Percentiles rank a stretch among this genome's conserved stretches.
phyloP scores from a whole-genome alignment of 2,888 invertebrate species.

The Sarcophaga carnaria region DNA sequence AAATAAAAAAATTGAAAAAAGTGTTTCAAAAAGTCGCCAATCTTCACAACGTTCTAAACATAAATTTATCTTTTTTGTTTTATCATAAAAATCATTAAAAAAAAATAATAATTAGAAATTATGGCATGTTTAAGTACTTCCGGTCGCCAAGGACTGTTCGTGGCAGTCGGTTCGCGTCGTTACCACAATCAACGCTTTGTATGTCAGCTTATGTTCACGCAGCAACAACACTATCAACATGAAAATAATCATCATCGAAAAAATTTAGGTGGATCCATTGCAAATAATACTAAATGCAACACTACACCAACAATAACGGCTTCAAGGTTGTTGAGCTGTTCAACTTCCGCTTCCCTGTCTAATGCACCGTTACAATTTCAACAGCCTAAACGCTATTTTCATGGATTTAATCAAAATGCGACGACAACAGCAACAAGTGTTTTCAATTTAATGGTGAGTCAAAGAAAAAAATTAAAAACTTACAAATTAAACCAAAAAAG shows the following conservation, averaged over 20 bases:
- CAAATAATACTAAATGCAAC: conserved; percentile 40
- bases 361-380: conserved; percentile 65
- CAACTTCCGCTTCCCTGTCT: conserved; percentile 67
- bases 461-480: background rate
- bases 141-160: conserved; percentile 76
- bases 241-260: conserved; percentile 54
- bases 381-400: conserved; percentile 72
- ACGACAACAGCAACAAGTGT: conserved; percentile 48
- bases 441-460: conserved; percentile 76
- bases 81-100: conserved; percentile 43
- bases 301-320: conserved; percentile 35
- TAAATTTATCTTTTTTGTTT: conserved; percentile 34
- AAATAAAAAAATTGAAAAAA: conserved; percentile 11
- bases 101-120: conserved; percentile 52
- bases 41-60: conserved; percentile 25
- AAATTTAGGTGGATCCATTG: conserved; percentile 51
- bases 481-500: background rate
- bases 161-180: conserved; percentile 76
- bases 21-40: conserved; percentile 12
- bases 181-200: conserved; percentile 77
- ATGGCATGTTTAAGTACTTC: conserved; percentile 81
- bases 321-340: conserved; percentile 67
- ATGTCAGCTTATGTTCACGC: conserved; percentile 74
- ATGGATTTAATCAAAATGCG: conserved; percentile 73
- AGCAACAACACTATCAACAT: conserved; percentile 68